Conservation (phyloP, 2,888 invertebrate genomes). For the Hyppa rectilinea region DNA sequence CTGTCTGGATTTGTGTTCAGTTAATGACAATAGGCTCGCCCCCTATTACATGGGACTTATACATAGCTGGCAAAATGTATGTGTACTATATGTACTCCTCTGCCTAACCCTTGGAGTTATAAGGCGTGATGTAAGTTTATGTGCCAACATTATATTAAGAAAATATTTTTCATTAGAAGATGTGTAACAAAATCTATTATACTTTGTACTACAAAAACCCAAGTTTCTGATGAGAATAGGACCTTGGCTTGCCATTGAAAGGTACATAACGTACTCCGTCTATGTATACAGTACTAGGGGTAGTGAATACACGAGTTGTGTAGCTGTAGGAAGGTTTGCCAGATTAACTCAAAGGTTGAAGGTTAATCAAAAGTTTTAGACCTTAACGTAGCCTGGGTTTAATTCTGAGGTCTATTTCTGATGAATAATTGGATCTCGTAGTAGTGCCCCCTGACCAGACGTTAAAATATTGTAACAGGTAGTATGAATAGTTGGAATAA, state of each 20-base stretch:
- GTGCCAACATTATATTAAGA: too few species aligned
- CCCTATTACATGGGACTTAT: too few species aligned
- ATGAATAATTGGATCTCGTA: constrained; percentile 28
- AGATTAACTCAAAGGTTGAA: constrained; percentile 46
- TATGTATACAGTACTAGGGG: neutral
- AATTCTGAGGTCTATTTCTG: constrained; percentile 29
- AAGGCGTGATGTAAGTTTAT: too few species aligned
- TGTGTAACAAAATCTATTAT: constrained; percentile 18
- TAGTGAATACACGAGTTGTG: constrained; percentile 1
- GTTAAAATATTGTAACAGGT: constrained; percentile 19
- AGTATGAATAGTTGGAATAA: neutral
- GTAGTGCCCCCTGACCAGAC: neutral
- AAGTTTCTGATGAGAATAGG: constrained; percentile 25
- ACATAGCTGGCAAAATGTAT: too few species aligned
- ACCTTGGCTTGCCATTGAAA: constrained; percentile 16
- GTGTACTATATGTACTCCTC: too few species aligned
- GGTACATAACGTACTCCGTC: constrained; percentile 11
- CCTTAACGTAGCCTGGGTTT: constrained; percentile 16
- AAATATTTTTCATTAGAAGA: too few species aligned
- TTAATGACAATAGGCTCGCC: too few species aligned
- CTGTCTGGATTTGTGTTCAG: too few species aligned
- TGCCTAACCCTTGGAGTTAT: too few species aligned
- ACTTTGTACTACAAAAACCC: constrained; percentile 23
- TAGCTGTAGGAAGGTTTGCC: constrained; percentile 2
- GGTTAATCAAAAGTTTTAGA: constrained; percentile 43